phyloP scores from a whole-genome alignment of 2,888 invertebrate genomes.

The Lottia gigantea region DNA sequence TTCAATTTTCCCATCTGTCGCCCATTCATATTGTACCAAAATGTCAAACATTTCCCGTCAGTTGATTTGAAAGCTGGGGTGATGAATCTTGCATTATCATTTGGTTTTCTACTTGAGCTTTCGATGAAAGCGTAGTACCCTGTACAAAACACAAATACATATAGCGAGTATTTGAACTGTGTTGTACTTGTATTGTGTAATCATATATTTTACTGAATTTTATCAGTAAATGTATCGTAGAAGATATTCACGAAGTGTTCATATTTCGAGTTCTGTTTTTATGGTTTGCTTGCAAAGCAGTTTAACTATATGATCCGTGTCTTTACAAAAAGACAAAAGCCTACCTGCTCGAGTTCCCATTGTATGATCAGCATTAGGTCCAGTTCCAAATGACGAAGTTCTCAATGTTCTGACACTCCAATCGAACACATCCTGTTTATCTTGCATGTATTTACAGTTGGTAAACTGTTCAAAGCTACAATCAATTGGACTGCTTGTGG shows the following conservation, averaged over 20 bases:
- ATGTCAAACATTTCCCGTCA: constrained; percentile 52
- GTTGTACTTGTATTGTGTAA: too few relatives aligned
- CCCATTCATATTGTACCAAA: constrained; percentile 66
- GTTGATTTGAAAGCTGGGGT: constrained; percentile 26
- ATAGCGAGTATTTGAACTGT: too few relatives aligned
- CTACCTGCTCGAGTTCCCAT: constrained; percentile 49
- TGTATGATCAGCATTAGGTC: constrained; percentile 58
- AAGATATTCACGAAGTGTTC: too few relatives aligned
- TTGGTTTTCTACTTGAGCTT: constrained; percentile 71
- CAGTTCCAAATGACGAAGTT: constrained; percentile 45
- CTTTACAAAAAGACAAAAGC: too few relatives aligned
- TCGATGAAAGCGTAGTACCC: constrained; percentile 32
- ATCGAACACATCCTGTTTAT: constrained; percentile 47
- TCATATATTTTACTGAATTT: too few relatives aligned
- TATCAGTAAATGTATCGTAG: too few relatives aligned
- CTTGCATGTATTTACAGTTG: constrained; percentile 54
- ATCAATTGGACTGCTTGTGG: constrained; percentile 24
- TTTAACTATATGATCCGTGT: too few relatives aligned
- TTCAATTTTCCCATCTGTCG: constrained; percentile 53
- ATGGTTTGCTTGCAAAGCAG: too few relatives aligned
- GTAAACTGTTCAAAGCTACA: constrained; percentile 57
- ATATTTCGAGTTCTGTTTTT: too few relatives aligned
- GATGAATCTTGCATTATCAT: constrained; percentile 71
- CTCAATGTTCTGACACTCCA: constrained; percentile 44
- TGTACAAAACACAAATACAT: too few relatives aligned